phyloP scores from a whole-genome alignment of 37 sponge, comb jelly and placozoan genomes.

The Crambe crambe region DNA sequence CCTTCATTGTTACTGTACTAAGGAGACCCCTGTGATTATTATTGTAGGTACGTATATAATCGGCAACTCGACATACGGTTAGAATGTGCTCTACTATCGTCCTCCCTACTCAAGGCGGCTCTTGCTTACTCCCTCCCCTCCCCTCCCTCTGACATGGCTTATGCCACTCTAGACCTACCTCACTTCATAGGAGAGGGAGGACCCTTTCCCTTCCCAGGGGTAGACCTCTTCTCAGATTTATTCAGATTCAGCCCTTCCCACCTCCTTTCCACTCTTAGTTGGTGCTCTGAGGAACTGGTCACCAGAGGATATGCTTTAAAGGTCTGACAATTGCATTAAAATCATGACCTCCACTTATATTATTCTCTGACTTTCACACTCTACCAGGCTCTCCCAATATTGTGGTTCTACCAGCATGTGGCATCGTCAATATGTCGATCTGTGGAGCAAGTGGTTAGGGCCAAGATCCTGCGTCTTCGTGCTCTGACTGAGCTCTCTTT shows the following conservation, averaged over 20 bases:
- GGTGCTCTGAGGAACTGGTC: slow-evolving; percentile 28
- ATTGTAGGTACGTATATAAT: slow-evolving; percentile 53
- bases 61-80: slow-evolving; percentile 52
- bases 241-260: slow-evolving; percentile 35
- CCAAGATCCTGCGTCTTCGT: slow-evolving; percentile 46
- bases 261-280: slow-evolving; percentile 41
- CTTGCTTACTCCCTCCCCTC: slow-evolving; percentile 41
- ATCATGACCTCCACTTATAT: neutral
- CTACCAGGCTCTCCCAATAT: slow-evolving; percentile 70
- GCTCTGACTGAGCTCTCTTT: slow-evolving; percentile 51
- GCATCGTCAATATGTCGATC: slow-evolving; percentile 48
- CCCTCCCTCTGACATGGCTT: slow-evolving; percentile 59
- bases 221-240: slow-evolving; percentile 64
- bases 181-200: neutral
- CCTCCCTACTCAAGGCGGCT: slow-evolving; percentile 51
- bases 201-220: slow-evolving; percentile 45
- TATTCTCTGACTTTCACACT: neutral
- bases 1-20: neutral
- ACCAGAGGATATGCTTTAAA: slow-evolving; percentile 19
- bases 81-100: slow-evolving; percentile 61
- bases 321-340: slow-evolving; percentile 1
- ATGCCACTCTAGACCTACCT: slow-evolving; percentile 25
- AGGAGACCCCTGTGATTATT: neutral
- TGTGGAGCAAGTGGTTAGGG: slow-evolving; percentile 43
- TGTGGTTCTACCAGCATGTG: slow-evolving; percentile 71